Conservation (phyloP, 2,888 invertebrate genomes). For the Leptura quadrifasciata region DNA sequence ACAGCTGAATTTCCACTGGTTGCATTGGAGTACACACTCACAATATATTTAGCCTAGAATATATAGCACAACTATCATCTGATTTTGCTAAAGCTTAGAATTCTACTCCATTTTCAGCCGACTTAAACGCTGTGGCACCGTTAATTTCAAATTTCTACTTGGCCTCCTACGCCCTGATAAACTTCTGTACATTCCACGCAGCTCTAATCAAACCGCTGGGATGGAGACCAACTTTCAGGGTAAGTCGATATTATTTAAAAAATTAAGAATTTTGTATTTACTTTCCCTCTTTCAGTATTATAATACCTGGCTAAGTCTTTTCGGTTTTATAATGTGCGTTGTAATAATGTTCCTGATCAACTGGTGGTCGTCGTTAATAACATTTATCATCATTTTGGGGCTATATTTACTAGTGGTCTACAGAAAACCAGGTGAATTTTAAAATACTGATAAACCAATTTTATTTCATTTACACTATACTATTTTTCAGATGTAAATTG, state of each 20-base stretch:
- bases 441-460: not conserved
- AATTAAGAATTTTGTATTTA: conserved; percentile 49
- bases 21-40: no score
- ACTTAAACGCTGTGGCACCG: conserved; percentile 92
- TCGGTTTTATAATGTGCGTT: conserved; percentile 89
- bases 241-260: conserved; percentile 71
- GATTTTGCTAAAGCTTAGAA: conserved; percentile 10
- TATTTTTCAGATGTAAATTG: conserved; percentile 88
- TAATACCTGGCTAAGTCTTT: conserved; percentile 92
- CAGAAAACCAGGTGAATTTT: conserved; percentile 92
- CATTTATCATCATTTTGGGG: conserved; percentile 90
- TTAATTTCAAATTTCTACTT: conserved; percentile 96
- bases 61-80: no score
- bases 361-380: conserved; percentile 94
- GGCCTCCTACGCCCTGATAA: conserved; percentile 94
- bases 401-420: conserved; percentile 95
- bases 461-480: conserved; percentile 9
- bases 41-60: not conserved
- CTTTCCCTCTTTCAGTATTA: conserved; percentile 82
- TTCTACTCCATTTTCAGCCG: conserved; percentile 77
- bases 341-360: conserved; percentile 96
- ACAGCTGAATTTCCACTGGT: no score
- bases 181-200: conserved; percentile 97
- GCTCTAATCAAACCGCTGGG: conserved; percentile 90
- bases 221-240: conserved; percentile 93